A percentile compares a stretch with the other conserved stretches of the same genome.
Evolutionary conservation across 2,797 vertebrate genomes (phyloP).

Genomic region (Sebastes iracundus): DNA sequence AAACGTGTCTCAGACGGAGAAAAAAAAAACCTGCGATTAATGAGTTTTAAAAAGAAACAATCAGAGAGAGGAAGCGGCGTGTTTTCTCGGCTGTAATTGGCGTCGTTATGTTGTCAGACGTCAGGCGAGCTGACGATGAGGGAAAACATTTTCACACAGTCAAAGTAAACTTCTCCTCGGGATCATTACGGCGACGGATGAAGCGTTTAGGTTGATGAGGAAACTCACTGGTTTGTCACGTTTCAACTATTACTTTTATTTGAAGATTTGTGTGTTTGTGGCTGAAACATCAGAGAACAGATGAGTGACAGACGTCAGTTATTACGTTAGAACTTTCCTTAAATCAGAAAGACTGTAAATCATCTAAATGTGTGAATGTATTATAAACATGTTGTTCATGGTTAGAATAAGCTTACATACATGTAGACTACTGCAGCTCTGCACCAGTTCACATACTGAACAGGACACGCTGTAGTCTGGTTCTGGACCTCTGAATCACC

Average conservation of each 20-base stretch:
- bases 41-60: not conserved
- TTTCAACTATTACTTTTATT: too few species aligned
- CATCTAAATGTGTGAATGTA: not conserved
- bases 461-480: too few species aligned
- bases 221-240: not conserved
- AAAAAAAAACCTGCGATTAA: not conserved
- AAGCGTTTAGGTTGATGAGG: not conserved
- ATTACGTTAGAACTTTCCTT: not conserved
- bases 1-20: not conserved
- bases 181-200: constrained; percentile 10
- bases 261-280: not conserved
- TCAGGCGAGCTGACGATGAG: not conserved
- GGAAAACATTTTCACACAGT: not conserved
- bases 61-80: not conserved
- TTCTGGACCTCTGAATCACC: too few species aligned
- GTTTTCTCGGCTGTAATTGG: constrained; percentile 15
- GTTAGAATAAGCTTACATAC: too few species aligned
- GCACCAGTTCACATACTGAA: too few species aligned
- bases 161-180: not conserved
- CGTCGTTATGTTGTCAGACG: constrained; percentile 7
- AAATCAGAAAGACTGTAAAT: not conserved
- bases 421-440: too few species aligned
- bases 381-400: not conserved
- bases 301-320: too few species aligned
- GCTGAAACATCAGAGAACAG: not conserved